Conservation (phyloP, 1,140 invertebrate species). For the Rhizoglyphus robini region DNA sequence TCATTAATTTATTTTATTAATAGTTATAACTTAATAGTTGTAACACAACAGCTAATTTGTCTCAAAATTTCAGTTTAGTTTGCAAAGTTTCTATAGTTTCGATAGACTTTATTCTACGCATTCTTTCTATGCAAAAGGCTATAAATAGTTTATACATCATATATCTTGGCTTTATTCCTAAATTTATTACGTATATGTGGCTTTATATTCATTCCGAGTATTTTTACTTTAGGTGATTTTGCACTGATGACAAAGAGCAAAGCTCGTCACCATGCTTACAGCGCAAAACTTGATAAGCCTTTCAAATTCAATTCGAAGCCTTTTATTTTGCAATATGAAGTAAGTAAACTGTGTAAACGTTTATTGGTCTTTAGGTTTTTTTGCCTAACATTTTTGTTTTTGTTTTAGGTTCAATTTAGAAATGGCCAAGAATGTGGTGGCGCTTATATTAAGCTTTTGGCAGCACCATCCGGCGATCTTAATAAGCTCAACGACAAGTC, state of each 20-base stretch:
- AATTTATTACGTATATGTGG: background rate
- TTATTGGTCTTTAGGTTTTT: slow-evolving; percentile 46
- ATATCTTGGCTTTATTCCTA: slow-evolving; percentile 6
- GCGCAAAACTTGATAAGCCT: slow-evolving; percentile 58
- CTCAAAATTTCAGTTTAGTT: too few species aligned
- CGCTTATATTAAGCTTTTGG: slow-evolving; percentile 85
- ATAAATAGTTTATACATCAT: slow-evolving; percentile 7
- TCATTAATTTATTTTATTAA: background rate
- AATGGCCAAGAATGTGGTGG: slow-evolving; percentile 97
- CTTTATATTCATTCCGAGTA: background rate
- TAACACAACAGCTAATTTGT: background rate
- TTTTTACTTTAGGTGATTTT: slow-evolving; percentile 14
- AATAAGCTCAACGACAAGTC: slow-evolving; percentile 82
- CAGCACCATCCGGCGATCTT: slow-evolving; percentile 51
- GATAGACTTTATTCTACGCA: background rate
- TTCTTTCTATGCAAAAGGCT: background rate
- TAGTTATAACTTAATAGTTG: background rate
- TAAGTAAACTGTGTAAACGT: background rate
- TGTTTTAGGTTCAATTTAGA: slow-evolving; percentile 49
- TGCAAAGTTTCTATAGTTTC: background rate
- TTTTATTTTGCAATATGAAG: slow-evolving; percentile 74
- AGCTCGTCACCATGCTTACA: slow-evolving; percentile 89
- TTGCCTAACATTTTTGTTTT: background rate
- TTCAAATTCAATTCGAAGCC: slow-evolving; percentile 68
- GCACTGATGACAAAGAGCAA: slow-evolving; percentile 37